Evolutionary conservation across 2,888 invertebrate species (phyloP).

Genomic region (Cheilosia impressa): DNA sequence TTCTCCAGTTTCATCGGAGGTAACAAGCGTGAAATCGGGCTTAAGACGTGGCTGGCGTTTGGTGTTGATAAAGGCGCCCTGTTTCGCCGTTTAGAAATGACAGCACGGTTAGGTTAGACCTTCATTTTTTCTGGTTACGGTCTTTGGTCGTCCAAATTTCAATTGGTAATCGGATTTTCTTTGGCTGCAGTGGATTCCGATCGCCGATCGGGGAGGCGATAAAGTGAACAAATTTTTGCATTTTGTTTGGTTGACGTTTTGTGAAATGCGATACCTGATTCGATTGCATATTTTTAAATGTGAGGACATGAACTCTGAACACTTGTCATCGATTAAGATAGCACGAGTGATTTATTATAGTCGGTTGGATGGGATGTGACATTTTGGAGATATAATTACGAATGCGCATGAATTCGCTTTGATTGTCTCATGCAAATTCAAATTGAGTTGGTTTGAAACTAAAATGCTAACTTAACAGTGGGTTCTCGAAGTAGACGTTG

Average conservation of each 20-base stretch:
- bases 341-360: slow-evolving; percentile 41
- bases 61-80: slow-evolving; percentile 68
- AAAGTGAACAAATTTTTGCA: slow-evolving; percentile 40
- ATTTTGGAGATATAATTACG: too few relatives aligned
- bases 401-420: too few relatives aligned
- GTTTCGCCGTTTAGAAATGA: slow-evolving; percentile 43
- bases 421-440: too few relatives aligned
- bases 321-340: slow-evolving; percentile 68
- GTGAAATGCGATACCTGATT: slow-evolving; percentile 22
- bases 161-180: slow-evolving; percentile 38
- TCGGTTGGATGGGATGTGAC: not conserved
- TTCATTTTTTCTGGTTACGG: not conserved
- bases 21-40: slow-evolving; percentile 71
- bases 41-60: slow-evolving; percentile 63
- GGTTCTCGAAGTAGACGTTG: too few relatives aligned
- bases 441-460: too few relatives aligned
- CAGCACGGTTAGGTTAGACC: slow-evolving; percentile 17
- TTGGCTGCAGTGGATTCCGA: slow-evolving; percentile 44
- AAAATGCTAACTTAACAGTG: too few relatives aligned
- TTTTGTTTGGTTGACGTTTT: slow-evolving; percentile 15
- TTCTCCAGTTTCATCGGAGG: slow-evolving; percentile 62
- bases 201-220: slow-evolving; percentile 31
- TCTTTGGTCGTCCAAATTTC: slow-evolving; percentile 1
- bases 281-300: slow-evolving; percentile 42
- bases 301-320: slow-evolving; percentile 63